phyloP scores from a whole-genome alignment of 2,797 vertebrate genomes.

The Lutjanus campechanus region DNA sequence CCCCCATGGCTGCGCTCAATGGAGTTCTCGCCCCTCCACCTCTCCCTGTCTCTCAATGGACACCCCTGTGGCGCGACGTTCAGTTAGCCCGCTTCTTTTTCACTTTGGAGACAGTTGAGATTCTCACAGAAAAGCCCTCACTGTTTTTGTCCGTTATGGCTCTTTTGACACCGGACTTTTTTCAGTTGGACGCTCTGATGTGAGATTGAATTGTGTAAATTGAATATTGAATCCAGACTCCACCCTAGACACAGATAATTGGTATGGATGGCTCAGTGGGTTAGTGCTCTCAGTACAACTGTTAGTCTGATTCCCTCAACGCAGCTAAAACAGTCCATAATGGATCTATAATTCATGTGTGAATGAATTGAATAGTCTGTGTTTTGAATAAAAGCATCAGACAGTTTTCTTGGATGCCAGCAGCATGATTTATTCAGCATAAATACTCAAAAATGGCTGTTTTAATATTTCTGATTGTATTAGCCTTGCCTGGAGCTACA shows the following conservation, averaged over 20 bases:
- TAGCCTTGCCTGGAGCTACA: conserved; percentile 33
- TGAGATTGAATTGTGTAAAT: conserved; percentile 75
- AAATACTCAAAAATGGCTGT: conserved; percentile 60
- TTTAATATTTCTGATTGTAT: conserved; percentile 66
- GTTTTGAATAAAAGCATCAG: conserved; percentile 66
- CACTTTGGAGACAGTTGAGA: conserved; percentile 56
- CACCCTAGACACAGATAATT: conserved; percentile 77
- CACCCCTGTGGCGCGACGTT: conserved; percentile 68
- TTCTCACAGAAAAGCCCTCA: not conserved
- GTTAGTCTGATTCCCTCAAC: conserved; percentile 69
- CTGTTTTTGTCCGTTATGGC: conserved; percentile 34
- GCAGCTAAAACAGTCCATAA: conserved; percentile 67
- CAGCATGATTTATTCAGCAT: conserved; percentile 65
- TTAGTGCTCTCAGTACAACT: conserved; percentile 63
- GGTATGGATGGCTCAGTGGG: conserved; percentile 76
- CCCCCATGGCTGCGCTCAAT: conserved; percentile 81
- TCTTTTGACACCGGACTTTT: conserved; percentile 38
- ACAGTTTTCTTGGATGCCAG: conserved; percentile 47
- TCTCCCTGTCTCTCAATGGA: conserved; percentile 76
- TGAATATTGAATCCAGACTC: conserved; percentile 79
- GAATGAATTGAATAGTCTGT: conserved; percentile 69
- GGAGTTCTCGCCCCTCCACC: conserved; percentile 78
- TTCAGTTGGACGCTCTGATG: conserved; percentile 48
- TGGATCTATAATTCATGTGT: conserved; percentile 79
- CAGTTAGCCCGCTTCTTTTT: conserved; percentile 59